Base-by-base conservation (phyloP, 2,113 vertebrate species). In the Ictalurus furcatus region DNA sequence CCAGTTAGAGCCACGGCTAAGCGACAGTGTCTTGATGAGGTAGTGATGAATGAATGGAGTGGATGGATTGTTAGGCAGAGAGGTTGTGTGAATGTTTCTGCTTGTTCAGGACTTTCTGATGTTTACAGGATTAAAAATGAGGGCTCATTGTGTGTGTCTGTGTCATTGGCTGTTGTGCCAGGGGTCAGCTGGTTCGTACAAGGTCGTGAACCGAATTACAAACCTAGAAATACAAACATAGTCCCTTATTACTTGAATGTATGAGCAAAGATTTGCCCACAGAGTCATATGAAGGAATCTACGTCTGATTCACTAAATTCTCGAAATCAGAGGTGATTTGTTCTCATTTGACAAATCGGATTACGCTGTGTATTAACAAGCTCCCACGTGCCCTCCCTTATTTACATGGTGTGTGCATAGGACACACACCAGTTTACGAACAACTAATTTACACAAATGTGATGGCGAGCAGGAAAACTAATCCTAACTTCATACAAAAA, bases 61-160 rank as follows among this genome's bases (percentile, higher is more conserved):
- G 61, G 40, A 63, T 65, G 63, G 52, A 54, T 76, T 76, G 54
- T 76, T 40, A 30, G 71, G 0, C 30, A 61, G 85, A 76, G 54
- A 61, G 13, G 56, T 78, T 84, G 63, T 79, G n/a, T 88, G 76
- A 85, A 78, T 80, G 59, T 19, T 79, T 56, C 61, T 84, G 82
- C 34, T 79, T 85, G 63, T 34, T 88, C 69, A 88, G 79, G 52
- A 82, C 30, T 83, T 87, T 84, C 74, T 67, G 21, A 79, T 79
- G 59, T 87, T 80, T 54, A 28, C 61, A 80, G 86, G 59, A 52
- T 48, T 67, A 52, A 48, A 65, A 63, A 16, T n/a, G 11, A 73
- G 34, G 5, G 34, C n/a, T 61, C 28, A 61, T 69, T 88, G 82
- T 85, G 17, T 82, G 56, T 52, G 82, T 85, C 9, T 82, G 65